Conservation (phyloP, 2,113 vertebrate genomes). For the Callaeas wilsoni region DNA sequence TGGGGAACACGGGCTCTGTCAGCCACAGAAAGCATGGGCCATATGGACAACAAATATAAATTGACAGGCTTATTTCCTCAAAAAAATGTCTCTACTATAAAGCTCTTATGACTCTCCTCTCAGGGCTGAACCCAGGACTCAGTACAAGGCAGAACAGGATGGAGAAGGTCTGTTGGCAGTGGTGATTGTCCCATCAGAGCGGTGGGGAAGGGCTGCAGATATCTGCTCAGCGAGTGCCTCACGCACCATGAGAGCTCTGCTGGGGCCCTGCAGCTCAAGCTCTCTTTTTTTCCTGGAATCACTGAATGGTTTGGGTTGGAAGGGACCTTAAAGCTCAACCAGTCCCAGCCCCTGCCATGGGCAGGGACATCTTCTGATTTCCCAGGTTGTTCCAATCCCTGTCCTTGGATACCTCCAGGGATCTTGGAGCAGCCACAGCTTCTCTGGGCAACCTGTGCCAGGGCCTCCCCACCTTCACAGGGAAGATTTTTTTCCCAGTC, state of each 20-base stretch:
- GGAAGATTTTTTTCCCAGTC: rapidly evolving
- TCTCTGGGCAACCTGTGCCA: background rate
- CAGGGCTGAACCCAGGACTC: background rate
- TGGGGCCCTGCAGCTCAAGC: background rate
- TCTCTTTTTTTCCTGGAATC: background rate
- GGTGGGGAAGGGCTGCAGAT: rapidly evolving
- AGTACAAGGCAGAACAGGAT: background rate
- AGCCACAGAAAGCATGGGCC: background rate
- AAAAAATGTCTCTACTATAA: background rate
- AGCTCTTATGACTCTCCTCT: background rate
- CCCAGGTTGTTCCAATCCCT: no score
- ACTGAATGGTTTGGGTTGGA: background rate
- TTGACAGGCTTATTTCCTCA: background rate
- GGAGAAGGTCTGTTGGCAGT: background rate
- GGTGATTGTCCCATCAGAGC: rapidly evolving
- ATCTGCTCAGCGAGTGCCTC: background rate
- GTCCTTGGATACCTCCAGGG: no score
- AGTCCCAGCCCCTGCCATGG: no score
- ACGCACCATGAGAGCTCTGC: rapidly evolving
- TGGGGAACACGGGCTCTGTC: no score
- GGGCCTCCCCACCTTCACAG: background rate
- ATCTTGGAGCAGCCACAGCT: no score
- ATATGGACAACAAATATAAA: background rate
- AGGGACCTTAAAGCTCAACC: no score
- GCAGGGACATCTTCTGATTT: no score